Evolutionary conservation across 2,113 vertebrate genomes (phyloP), one percentile per base, ranked within the genome.

Genomic region (Zeus faber): DNA sequence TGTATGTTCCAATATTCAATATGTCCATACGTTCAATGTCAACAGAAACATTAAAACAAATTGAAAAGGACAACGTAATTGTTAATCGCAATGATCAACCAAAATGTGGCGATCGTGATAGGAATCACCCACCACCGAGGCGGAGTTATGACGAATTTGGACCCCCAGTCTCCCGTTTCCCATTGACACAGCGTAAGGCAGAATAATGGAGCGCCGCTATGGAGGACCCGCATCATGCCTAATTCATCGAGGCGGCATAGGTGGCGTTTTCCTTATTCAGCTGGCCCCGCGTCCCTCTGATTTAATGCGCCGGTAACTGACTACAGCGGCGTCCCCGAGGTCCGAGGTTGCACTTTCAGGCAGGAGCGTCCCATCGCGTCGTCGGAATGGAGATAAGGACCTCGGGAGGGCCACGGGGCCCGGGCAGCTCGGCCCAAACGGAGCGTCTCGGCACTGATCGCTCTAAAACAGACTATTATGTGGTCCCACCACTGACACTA

Each of bases 401-500:
- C 68, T 44, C 17, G 62, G 77, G 57, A 72, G 70, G 17, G 52
- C 26, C 35, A 57, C 67, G 70, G 70, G 58, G 80, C 75, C 77
- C 58, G 61, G 84, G 92, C 93, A 95, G 93, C 94, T 88, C 92
- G 91, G 89, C 92, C 92, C 93, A 93, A 95, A 94, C 94, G 94
- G 93, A 92, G 91, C 91, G 59, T 67, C 92, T 93, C 89, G 92
- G n/a, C 91, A 93, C 92, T 96, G 94, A 94, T 94, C 92, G 92
- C 93, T 94, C 91, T 94, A 93, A 95, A 95, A 93, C 92, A 91
- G 92, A 93, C 93, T 93, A 95, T 95, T 95, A 98, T 94, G 93
- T 94, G 92, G 91, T 92, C 92, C 93, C 91, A 90, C 91, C 91
- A 93, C 91, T 95, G 95, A 97, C 94, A 94, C 93, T 98, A 98